Evolutionary conservation across 92 coral and sea anemone species (phyloP), one percentile per base, ranked within the genome.

Genomic region (Anthopleura xanthogrammica): DNA sequence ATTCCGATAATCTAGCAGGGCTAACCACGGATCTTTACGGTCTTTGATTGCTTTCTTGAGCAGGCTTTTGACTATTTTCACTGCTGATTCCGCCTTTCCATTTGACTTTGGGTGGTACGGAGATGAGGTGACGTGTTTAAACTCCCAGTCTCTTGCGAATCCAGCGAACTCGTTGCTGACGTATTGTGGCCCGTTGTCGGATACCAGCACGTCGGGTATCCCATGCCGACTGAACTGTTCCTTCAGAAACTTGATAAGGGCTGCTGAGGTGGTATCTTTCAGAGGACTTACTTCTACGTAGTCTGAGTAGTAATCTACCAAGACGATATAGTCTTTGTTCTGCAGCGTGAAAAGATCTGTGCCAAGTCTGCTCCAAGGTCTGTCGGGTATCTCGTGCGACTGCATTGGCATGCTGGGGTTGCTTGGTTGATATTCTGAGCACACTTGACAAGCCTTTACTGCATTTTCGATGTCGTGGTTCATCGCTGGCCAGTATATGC

Each of bases 221-320:
- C 94, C 87, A 65, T 88, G 89, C 4, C 89, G 79, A 70, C 91
- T 88, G 87, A 90, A 90, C 64, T 84, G 88, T 46, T 29, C 89
- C 48, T 88, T 91, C 40, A 91, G 52, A 78, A 88, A 85, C 64
- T 88, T 74, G 76, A 78, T 85, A 20, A 91, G 60, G 22, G 91
- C 40, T 60, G 84, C 16, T 7, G 94, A 80, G 9, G 88, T 91
- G 36, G 91, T 88, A n/a, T 79, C 76, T 9, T 68, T 65, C 23
- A 91, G 89, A 20, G 43, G 84, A 57, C 82, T 76, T 75, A 90
- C 91, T 85, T 90, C 91, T 1, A 88, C 58, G 70, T 76, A 91
- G 81, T 91, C 89, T 17, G 91, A 88, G 86, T 86, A 89, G 75
- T 77, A 80, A 64, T 92, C 91, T 0, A 87, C 93, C 10, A 88